Evolutionary conservation across 2,888 invertebrate genomes (phyloP).

Genomic region (Campopleginae sp.): DNA sequence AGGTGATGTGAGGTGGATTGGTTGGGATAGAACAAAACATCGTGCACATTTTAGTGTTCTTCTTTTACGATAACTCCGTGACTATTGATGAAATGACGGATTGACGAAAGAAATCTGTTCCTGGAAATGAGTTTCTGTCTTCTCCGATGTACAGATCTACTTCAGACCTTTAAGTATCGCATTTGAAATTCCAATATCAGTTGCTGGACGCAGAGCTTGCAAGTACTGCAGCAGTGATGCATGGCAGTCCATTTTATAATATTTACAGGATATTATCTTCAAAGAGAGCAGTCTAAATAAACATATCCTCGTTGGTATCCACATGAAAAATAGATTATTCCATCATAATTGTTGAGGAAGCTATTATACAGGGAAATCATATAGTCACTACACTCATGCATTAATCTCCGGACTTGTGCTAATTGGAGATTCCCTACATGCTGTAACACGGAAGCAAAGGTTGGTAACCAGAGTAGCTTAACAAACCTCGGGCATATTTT

Average conservation of each 20-base stretch:
- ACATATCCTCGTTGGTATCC: neutral
- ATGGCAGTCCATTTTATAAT: neutral
- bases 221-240: neutral
- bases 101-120: neutral
- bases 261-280: neutral
- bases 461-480: conserved; percentile 26
- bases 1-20: neutral
- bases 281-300: conserved; percentile 13
- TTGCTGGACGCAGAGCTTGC: neutral
- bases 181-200: neutral
- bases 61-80: neutral
- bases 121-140: neutral
- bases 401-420: neutral
- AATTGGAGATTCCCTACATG: conserved; percentile 13
- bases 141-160: neutral
- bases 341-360: conserved; percentile 19
- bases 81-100: neutral
- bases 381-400: conserved; percentile 1
- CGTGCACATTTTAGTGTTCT: neutral
- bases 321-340: conserved; percentile 36
- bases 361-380: conserved; percentile 1
- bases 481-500: conserved; percentile 49
- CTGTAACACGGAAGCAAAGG: neutral
- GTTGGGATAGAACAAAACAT: neutral
- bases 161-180: neutral